Base-by-base conservation (phyloP, 2,888 invertebrate genomes). In the Scaptomyza tumidula region DNA sequence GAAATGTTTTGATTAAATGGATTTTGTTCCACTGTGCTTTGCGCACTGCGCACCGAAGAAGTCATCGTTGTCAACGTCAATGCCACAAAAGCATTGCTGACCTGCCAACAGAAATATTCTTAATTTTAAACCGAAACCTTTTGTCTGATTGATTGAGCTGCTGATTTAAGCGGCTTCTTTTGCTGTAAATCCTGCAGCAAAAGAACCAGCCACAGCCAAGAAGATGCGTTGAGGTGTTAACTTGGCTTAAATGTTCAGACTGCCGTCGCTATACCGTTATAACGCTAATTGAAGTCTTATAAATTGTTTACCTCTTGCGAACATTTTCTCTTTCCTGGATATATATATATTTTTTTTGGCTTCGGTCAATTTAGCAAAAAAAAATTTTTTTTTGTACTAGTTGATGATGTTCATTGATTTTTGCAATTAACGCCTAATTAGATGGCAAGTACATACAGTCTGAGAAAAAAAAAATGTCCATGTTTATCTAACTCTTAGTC, bases 81-180 rank as follows among this genome's bases (percentile, higher is more conserved):
- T 37, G 71, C 37, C 54, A 62, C 19, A 50, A 50, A 56, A 70
- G 68, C 63, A 61, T 71, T 67, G 53, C 61, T 45, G 43, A 10
- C 33, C 37, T 75, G 60, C 52, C 72, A 9, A 41, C 3, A 16
- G 41, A 66, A 80, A 69, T 66, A 70, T 71, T 65, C 78, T 87
- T 85, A 85, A 82, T 87, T 82, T 39, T 9, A 39, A 39, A 6
- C 1, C 3, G 75, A 87, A 88, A 82, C 65, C 67, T 70, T 82
- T 55, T 59, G 66, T 73, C 88, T 83, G 83, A 83, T 83, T 83
- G 83, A 83, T 83, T 83, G 88, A 83, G 83, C 83, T 72, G 83
- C 83, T 86, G 88, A 88, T 88, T 83, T 83, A 88, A 83, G 86
- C 86, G 66, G 86, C 86, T 85, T 76, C 73, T 29, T 58, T 31